phyloP scores from a whole-genome alignment of 2,113 vertebrate genomes.

The Coptodon bakossiorum region DNA sequence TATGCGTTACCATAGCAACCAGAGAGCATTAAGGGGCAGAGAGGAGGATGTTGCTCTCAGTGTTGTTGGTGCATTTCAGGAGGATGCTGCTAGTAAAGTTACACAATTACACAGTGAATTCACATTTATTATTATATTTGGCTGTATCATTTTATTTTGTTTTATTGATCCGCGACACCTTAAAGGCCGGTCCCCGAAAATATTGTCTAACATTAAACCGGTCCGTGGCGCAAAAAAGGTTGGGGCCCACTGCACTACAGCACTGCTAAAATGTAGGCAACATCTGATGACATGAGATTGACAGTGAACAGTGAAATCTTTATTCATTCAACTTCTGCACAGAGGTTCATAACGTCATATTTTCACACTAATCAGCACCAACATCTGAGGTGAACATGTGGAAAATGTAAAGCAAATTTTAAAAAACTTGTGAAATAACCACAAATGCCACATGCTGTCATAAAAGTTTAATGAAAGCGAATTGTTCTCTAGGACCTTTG shows the following conservation, averaged over 20 bases:
- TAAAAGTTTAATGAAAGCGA: background rate
- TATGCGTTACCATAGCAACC: background rate
- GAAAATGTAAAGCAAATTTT: background rate
- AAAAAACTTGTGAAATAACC: background rate
- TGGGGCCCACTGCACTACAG: background rate
- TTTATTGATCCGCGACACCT: background rate
- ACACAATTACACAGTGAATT: background rate
- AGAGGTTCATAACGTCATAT: fast-evolving
- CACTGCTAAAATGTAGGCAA: background rate
- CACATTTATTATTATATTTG: background rate
- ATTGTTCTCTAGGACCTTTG: background rate
- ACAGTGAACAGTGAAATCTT: background rate
- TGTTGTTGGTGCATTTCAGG: background rate
- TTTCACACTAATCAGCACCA: background rate
- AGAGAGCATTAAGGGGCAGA: background rate
- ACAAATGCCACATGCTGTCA: background rate
- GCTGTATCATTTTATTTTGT: background rate
- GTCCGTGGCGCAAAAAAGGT: background rate
- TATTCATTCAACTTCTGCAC: background rate
- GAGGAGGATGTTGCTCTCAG: background rate
- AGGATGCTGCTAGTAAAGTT: background rate
- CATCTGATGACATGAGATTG: background rate
- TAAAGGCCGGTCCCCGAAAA: background rate
- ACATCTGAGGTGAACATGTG: background rate
- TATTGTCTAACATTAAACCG: background rate